phyloP scores from a whole-genome alignment of 1,140 invertebrate genomes.

The Tetraneura akinire region DNA sequence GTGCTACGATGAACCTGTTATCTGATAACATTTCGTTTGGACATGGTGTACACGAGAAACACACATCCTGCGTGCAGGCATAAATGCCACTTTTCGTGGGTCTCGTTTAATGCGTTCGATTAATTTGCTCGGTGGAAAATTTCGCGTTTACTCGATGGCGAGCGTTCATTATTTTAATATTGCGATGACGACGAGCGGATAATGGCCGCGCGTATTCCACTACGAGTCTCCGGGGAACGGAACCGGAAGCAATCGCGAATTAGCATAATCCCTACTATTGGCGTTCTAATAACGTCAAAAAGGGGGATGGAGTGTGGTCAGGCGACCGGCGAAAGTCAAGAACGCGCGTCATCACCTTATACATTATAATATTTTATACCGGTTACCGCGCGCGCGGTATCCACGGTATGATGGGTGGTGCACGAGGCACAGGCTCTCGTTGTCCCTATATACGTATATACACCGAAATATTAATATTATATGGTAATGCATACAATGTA shows the following conservation, averaged over 20 bases:
- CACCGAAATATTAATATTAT: background rate
- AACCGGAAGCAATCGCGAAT: slow-evolving; percentile 11
- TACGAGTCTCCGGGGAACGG: background rate
- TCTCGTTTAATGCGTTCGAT: background rate
- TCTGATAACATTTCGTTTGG: no score
- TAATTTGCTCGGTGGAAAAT: background rate
- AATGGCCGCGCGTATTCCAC: background rate
- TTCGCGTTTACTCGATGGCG: no score
- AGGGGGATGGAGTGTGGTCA: slow-evolving; percentile 25
- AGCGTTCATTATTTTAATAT: no score
- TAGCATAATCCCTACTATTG: slow-evolving; percentile 44
- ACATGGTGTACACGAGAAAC: no score
- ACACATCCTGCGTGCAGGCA: no score
- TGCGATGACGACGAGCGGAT: background rate
- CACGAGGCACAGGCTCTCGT: no score
- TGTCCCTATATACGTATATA: no score
- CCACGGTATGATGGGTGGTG: background rate
- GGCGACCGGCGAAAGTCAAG: slow-evolving; percentile 21
- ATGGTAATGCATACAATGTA: no score
- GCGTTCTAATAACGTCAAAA: slow-evolving; percentile 28
- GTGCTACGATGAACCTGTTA: no score
- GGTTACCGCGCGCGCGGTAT: background rate
- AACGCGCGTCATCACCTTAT: background rate
- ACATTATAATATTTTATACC: background rate
- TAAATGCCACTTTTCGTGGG: no score